phyloP scores from a whole-genome alignment of 2,888 invertebrate genomes.

The Eupithecia vulgata region DNA sequence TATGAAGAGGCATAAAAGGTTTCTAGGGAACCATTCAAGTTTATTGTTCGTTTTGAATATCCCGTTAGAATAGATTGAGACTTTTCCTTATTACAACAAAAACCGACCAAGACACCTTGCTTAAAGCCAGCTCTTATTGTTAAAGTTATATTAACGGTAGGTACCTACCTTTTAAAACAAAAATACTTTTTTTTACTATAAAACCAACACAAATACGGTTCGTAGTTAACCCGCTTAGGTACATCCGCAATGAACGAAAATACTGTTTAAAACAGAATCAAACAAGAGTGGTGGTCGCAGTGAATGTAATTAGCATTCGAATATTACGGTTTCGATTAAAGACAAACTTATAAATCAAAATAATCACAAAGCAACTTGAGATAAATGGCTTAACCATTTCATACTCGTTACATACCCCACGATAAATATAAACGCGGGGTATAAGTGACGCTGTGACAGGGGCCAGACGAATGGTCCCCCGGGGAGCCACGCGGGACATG shows the following conservation, averaged over 20 bases:
- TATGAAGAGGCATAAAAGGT: conserved; percentile 3
- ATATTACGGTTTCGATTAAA: background rate
- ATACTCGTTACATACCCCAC: conserved; percentile 26
- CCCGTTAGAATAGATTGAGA: background rate
- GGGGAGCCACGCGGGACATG: conserved; percentile 53
- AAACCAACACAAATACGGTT: too few relatives aligned
- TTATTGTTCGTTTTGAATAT: background rate
- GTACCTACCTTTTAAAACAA: background rate
- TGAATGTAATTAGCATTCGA: background rate
- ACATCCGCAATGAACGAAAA: too few relatives aligned
- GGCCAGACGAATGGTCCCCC: conserved; percentile 55
- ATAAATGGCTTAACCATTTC: conserved; percentile 35
- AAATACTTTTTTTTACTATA: background rate
- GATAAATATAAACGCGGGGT: conserved; percentile 49
- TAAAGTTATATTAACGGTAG: background rate
- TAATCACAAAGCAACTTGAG: conserved; percentile 33
- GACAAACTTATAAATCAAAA: background rate
- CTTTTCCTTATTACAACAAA: conserved; percentile 4
- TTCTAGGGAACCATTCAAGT: background rate
- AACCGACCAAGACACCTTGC: background rate
- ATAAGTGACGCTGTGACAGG: conserved; percentile 58
- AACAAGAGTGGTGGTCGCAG: background rate
- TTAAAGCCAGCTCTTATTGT: background rate
- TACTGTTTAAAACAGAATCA: background rate
- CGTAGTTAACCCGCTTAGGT: too few relatives aligned